Percentiles rank a stretch among this genome's conserved stretches.
Evolutionary conservation across 2,113 vertebrate species (phyloP).

Genomic region (Kryptolebias marmoratus): DNA sequence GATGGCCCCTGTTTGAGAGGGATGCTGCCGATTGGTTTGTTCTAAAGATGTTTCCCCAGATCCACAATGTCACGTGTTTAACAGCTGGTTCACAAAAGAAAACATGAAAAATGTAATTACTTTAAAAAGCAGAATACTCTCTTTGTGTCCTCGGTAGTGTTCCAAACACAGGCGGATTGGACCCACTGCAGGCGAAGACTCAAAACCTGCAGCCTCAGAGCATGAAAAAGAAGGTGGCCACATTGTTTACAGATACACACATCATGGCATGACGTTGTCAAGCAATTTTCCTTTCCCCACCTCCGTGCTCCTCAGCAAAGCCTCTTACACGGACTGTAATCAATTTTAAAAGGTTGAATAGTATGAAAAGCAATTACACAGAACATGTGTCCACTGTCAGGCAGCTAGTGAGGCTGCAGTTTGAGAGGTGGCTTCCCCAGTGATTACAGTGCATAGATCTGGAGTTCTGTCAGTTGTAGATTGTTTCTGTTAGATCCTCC

Average conservation of each 20-base stretch:
- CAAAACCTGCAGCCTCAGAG: conserved; percentile 20
- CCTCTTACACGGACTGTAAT: conserved; percentile 61
- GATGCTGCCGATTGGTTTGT: too few relatives aligned
- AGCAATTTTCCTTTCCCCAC: conserved; percentile 25
- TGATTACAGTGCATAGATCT: conserved; percentile 73
- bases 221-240: conserved; percentile 11
- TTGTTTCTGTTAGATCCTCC: conserved; percentile 67
- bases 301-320: conserved; percentile 29
- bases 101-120: too few relatives aligned
- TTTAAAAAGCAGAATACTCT: too few relatives aligned
- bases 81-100: too few relatives aligned
- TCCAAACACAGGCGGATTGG: too few relatives aligned
- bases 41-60: too few relatives aligned
- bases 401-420: conserved; percentile 40
- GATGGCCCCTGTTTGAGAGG: too few relatives aligned
- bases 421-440: conserved; percentile 60
- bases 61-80: too few relatives aligned
- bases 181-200: conserved; percentile 37
- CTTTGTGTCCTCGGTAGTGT: too few relatives aligned
- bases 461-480: conserved; percentile 68
- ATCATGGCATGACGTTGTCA: conserved; percentile 38
- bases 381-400: conserved; percentile 61
- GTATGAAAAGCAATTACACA: conserved; percentile 71
- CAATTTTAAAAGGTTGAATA: conserved; percentile 71
- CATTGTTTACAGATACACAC: conserved; percentile 37